These are phyloP conservation scores for Alauda arvensis DNA, from an alignment of 2,797 vertebrate genomes.

Conservation along the genomic window DNA sequence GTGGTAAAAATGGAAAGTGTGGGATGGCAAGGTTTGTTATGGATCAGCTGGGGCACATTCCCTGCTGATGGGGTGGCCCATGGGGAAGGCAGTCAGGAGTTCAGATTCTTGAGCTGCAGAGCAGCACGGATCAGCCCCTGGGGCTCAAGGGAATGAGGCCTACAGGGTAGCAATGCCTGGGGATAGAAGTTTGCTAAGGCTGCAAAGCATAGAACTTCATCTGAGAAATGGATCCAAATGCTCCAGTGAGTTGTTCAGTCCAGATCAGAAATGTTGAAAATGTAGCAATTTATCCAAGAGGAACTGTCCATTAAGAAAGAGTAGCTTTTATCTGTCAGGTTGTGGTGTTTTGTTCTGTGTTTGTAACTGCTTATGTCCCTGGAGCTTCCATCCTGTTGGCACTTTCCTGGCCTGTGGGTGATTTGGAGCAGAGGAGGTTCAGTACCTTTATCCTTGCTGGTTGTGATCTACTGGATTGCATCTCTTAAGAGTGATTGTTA, in stretches of 20 bases:
- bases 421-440: neutral
- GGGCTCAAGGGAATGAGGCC: neutral
- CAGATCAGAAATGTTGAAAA: neutral
- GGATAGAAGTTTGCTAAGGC: neutral
- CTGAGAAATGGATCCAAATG: neutral
- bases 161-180: fast-evolving
- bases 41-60: neutral
- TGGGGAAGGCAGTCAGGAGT: neutral
- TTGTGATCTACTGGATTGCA: neutral
- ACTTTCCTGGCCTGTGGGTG: neutral
- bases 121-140: neutral
- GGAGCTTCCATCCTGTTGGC: neutral
- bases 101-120: neutral
- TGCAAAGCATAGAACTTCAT: neutral
- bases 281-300: neutral
- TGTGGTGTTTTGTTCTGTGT: neutral
- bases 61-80: neutral
- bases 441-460: neutral
- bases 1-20: neutral
- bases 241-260: neutral
- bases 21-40: neutral
- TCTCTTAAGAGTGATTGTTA: neutral
- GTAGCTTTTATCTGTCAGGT: neutral
- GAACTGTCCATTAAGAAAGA: too few relatives aligned
- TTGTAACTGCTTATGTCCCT: neutral